Evolutionary conservation across 2,888 invertebrate genomes (phyloP).

Genomic region (Fabriciana adippe): DNA sequence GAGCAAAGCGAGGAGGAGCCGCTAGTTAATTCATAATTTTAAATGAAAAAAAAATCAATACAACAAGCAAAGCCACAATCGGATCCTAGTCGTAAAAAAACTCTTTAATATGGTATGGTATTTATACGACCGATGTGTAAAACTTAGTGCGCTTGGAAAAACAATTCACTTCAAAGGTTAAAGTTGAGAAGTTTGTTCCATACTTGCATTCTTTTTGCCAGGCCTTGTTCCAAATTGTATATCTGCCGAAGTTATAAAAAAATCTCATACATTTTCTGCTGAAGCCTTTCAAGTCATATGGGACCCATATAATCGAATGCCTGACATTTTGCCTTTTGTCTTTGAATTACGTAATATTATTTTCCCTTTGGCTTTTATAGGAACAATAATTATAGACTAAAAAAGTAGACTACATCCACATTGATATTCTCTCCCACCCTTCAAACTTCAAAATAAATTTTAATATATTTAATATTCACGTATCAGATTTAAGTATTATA

Average conservation of each 20-base stretch:
- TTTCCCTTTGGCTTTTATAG: no score
- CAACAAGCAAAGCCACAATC: neutral
- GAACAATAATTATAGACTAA: no score
- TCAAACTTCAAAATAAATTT: no score
- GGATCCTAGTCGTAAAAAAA: slow-evolving; percentile 3
- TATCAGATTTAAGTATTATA: no score
- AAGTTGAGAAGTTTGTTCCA: slow-evolving; percentile 13
- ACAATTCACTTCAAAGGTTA: slow-evolving; percentile 14
- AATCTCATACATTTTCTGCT: slow-evolving; percentile 6
- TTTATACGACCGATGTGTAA: slow-evolving; percentile 8
- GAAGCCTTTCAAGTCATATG: slow-evolving; percentile 11
- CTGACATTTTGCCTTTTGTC: neutral
- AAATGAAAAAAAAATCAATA: no score
- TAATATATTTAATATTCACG: no score
- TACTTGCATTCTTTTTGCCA: slow-evolving; percentile 16
- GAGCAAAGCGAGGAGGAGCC: no score
- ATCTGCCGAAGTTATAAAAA: slow-evolving; percentile 9
- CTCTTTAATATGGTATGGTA: slow-evolving; percentile 1
- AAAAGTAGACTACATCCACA: no score
- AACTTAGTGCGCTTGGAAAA: slow-evolving; percentile 11
- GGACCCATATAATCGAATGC: slow-evolving; percentile 7
- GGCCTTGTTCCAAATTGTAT: slow-evolving; percentile 16
- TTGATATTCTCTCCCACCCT: no score
- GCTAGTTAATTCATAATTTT: no score
- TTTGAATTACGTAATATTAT: no score